Base-by-base conservation (phyloP, 2,888 invertebrate genomes). In the Lottia gigantea region DNA sequence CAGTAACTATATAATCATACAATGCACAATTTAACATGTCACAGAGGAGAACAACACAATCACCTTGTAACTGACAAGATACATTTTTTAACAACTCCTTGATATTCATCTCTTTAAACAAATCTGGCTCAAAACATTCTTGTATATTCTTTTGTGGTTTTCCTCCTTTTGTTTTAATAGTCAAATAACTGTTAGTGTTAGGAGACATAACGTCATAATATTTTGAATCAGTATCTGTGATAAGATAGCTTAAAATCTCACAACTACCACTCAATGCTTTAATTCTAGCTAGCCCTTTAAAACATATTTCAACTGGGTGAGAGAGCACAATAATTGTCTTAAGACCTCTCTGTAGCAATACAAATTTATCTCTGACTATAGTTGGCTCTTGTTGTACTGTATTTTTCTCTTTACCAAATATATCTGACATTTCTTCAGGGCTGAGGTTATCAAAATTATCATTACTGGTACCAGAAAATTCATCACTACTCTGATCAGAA, bases 191-290 rank as follows among this genome's bases (percentile, higher is more conserved):
- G 68, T 75, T 77, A 55, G 78, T 76, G 23, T 77, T 68, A 46
- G 83, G 84, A 7, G 84, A 83, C 66, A 72, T 82, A 14, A 83
- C 73, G n/a, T 78, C 76, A 46, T 72, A 70, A 0, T 66, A 40
- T 61, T 66, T 64, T 0, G 66, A 16, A 7, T 47, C 61, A 7
- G 68, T 67, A 31, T 67, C 65, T 14, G 61, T 66, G 19, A 85
- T 63, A 45, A 68, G 64, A 68, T 76, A 78, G 16, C 78, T 81
- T 71, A 80, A 69, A 15, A 83, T 74, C 16, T 26, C 68, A 1
- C 79, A 75, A 19, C 46, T 63, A 16, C 84, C 84, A 63, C 70
- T 65, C 16, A 83, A 40, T 31, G 73, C 76, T 19, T 71, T 72
- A 11, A 82, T 19, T 40, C 65, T 69, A 15, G 76, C 77, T 31